Base-by-base conservation (phyloP, 2,888 invertebrate genomes). In the Tinea semifulvella region DNA sequence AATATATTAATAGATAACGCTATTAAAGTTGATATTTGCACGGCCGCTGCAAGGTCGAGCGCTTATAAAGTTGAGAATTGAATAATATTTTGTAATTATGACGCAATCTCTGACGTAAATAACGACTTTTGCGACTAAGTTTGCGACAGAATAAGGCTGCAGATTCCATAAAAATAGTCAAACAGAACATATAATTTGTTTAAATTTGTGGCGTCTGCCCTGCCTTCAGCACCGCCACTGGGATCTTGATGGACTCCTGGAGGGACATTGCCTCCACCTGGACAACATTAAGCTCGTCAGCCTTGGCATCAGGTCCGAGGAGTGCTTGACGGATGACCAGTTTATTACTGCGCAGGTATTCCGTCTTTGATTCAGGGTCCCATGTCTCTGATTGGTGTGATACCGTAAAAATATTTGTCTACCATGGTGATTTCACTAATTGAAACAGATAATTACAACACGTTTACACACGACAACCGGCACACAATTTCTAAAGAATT, bases 361-460 rank as follows among this genome's bases (percentile, higher is more conserved):
- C 89, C 44, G 85, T 84, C 68, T 89, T 89, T 46, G 88, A 86
- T 59, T 91, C 89, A 13, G 91, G 91, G 64, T 92, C 92, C 92
- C 92, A 93, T 63, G 88, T 87, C 63, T 91, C 89, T 48, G 84
- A 85, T 56, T 86, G 85, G 65, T 89, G 88, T 64, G 88, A 82
- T 85, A 92, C 92, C 92, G 77, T 90, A 92, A 74, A 92, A 90
- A 83, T 91, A 92, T 85, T 92, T 92, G 81, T 92, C 91, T 69
- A 90, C 89, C 92, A 92, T 92, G 83, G 68, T 85, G 85, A 86
- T 86, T 83, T 79, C 62, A 73, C 69, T 71, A 85, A 85, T 85
- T 82, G 83, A 81, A 68, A 65, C 64, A 76, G 88, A 88, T 88
- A 83, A 67, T 71, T 57, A 58, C 68, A 65, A 77, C 72, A 76